These are phyloP conservation scores for Drosophila rubida DNA, from an alignment of 2,888 invertebrate species.

Conservation along the genomic window DNA sequence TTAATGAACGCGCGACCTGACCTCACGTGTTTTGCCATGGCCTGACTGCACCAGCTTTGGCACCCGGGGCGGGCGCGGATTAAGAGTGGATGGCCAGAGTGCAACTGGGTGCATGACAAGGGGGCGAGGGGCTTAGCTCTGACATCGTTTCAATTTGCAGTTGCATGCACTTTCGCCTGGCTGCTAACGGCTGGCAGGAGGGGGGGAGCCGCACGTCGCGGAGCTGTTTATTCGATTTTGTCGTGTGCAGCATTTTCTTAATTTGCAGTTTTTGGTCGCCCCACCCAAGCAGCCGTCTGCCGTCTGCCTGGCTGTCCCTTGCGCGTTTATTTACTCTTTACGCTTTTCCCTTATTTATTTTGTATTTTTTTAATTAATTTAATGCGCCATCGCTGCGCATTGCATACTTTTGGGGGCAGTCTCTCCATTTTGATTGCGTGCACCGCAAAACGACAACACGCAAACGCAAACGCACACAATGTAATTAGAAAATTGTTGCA, in stretches of 20 bases:
- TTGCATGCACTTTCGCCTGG: conserved; percentile 67
- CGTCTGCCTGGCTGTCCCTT: conserved; percentile 16
- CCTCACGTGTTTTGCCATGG: conserved; percentile 65
- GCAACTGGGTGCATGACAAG: too few species aligned
- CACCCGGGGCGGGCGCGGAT: not conserved
- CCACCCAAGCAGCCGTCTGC: conserved; percentile 4
- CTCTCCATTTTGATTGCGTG: conserved; percentile 33
- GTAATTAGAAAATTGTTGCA: conserved; percentile 81
- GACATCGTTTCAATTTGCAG: conserved; percentile 71
- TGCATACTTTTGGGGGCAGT: conserved; percentile 53
- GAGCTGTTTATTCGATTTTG: conserved; percentile 80
- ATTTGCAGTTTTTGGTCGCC: conserved; percentile 65
- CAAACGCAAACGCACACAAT: conserved; percentile 23
- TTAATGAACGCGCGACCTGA: conserved; percentile 76
- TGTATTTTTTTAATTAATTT: conserved; percentile 80
- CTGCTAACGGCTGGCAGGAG: conserved; percentile 11
- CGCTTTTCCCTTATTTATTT: conserved; percentile 62
- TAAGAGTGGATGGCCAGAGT: not conserved
- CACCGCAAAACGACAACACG: conserved; percentile 13
- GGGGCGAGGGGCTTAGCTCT: conserved; percentile 28
- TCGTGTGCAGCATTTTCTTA: conserved; percentile 79
- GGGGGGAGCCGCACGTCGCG: conserved; percentile 22
- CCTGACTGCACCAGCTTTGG: conserved; percentile 1
- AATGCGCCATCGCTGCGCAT: conserved; percentile 63
- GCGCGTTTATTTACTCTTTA: conserved; percentile 68